These are phyloP conservation scores for Sinelater perroti DNA, from an alignment of 2,888 invertebrate genomes.

Conservation along the genomic window DNA sequence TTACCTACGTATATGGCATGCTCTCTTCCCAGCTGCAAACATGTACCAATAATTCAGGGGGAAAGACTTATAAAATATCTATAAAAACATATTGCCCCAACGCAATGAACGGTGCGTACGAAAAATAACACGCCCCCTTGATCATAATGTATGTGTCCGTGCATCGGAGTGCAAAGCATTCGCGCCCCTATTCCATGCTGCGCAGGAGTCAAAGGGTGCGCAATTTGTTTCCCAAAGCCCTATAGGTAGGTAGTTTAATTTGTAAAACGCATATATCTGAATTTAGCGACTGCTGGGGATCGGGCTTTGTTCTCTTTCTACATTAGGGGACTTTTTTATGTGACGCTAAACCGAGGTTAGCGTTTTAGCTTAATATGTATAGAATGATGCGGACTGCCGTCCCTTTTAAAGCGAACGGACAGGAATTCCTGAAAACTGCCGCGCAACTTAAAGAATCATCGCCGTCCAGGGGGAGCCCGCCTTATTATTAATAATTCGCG, in stretches of 20 bases:
- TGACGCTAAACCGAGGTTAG: constrained; percentile 15
- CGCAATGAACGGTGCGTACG: constrained; percentile 11
- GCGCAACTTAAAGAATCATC: too few relatives aligned
- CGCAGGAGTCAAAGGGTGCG: constrained; percentile 14
- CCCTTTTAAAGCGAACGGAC: background rate
- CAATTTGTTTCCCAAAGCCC: constrained; percentile 32
- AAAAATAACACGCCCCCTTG: constrained; percentile 29
- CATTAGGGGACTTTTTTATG: constrained; percentile 8
- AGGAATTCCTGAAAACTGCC: too few relatives aligned
- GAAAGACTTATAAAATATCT: constrained; percentile 16
- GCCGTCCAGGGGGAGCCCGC: too few relatives aligned
- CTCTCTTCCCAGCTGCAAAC: background rate
- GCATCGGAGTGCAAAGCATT: constrained; percentile 13
- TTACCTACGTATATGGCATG: too few relatives aligned
- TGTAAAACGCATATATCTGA: constrained; percentile 37
- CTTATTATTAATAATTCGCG: constrained; percentile 22
- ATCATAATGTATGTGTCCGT: constrained; percentile 28
- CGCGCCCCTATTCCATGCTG: constrained; percentile 19
- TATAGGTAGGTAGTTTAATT: constrained; percentile 36
- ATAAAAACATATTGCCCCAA: constrained; percentile 14
- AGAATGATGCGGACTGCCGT: constrained; percentile 6
- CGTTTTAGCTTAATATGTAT: constrained; percentile 15
- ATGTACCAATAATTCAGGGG: constrained; percentile 5
- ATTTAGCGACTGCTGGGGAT: constrained; percentile 26
- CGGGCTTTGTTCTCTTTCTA: constrained; percentile 20